Base-by-base conservation (phyloP, 2,888 invertebrate genomes). In the Ametastegia equiseti region DNA sequence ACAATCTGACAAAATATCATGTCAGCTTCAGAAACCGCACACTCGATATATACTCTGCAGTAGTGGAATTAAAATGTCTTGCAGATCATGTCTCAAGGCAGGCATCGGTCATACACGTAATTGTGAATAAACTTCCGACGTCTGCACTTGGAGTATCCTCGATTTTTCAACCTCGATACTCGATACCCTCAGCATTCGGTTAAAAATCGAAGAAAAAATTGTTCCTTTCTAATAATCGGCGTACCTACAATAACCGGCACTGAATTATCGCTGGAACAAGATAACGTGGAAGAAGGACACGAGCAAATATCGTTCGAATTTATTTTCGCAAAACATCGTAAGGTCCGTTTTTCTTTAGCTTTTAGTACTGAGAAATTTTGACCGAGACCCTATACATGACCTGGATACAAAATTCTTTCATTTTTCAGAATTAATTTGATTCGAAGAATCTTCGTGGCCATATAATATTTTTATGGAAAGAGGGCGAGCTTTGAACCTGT, bases 31-130 rank as follows among this genome's bases (percentile, higher is more conserved):
- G 13, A 15, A 60, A 57, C 57, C 57, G 30, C 60, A 23, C 1
- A 13, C 1, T 60, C 0, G 23, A 15, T 9, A 60, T 60, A 27
- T n/a, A n/a, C n/a, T n/a, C n/a, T n/a, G n/a, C n/a, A 60, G 15
- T 33, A 11, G 11, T 23, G n/a, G 15, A 33, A 63, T 3, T 30
- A 39, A 23, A 39, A 36, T 39, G 15, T 39, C 39, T 39, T 7
- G 36, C 9, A 5, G 19, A 67, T 30, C 67, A 11, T 39, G 67
- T 67, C 67, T n/a, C 67, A 19, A 67, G 1, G 23, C 67, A 7
- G 39, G 15, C 36, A 67, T 67, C 39, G 67, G n/a, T 67, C 67
- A 67, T 67, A n/a, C n/a, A n/a, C n/a, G 67, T 39, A 19, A 67
- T 67, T 67, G 67, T 19, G 23, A 39, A 67, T 13, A 67, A 67